Evolutionary conservation across 2,797 vertebrate genomes (phyloP).

Genomic region (Enteromius anoplus): DNA sequence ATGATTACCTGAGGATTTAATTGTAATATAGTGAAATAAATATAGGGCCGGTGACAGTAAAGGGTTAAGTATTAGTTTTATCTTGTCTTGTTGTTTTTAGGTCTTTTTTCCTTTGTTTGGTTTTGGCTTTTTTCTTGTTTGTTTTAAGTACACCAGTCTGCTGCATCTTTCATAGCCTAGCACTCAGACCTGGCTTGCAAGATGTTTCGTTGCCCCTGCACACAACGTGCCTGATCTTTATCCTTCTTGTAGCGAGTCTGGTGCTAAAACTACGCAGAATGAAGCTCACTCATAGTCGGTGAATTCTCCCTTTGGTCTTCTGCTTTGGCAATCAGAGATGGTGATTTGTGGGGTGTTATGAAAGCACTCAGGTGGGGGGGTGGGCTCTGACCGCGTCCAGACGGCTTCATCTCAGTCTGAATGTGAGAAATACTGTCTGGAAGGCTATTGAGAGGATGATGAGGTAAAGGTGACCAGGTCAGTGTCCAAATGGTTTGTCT

Average conservation of each 20-base stretch:
- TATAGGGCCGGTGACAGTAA: no score
- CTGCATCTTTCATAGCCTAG: neutral
- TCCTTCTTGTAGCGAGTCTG: neutral
- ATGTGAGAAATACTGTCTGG: conserved; percentile 10
- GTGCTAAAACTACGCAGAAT: conserved; percentile 3
- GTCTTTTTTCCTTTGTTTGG: neutral
- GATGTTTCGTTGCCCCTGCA: neutral
- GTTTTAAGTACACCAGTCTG: neutral
- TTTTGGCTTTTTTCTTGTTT: neutral
- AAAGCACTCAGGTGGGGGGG: neutral
- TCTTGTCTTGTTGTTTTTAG: neutral
- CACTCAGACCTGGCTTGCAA: neutral
- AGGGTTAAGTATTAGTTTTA: neutral
- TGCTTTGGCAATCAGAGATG: conserved; percentile 2
- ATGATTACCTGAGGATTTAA: no score
- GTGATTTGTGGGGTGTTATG: conserved; percentile 22
- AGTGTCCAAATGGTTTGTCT: conserved; percentile 16
- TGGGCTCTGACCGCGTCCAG: neutral
- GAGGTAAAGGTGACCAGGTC: conserved; percentile 1
- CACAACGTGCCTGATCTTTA: neutral
- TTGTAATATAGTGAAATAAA: no score
- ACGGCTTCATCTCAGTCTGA: neutral
- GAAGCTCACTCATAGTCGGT: neutral
- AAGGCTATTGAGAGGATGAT: conserved; percentile 20
- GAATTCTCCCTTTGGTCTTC: conserved; percentile 8